Conservation (phyloP, 2,113 vertebrate species). For the Tragulus kanchil region DNA sequence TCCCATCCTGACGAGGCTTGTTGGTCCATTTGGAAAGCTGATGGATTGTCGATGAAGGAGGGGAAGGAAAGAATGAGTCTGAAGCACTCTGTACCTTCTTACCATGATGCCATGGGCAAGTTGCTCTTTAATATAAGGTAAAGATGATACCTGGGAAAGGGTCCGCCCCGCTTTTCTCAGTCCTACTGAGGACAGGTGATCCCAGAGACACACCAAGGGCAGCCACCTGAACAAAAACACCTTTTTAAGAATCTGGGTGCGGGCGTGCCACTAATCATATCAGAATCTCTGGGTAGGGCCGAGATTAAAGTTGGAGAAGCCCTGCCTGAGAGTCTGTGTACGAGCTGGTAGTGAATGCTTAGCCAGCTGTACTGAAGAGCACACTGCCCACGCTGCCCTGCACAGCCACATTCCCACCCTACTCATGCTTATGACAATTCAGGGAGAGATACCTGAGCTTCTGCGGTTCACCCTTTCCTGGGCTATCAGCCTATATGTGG, state of each 20-base stretch:
- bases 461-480: background rate
- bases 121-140: background rate
- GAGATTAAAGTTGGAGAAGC: background rate
- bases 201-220: background rate
- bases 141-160: background rate
- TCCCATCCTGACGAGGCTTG: background rate
- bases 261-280: background rate
- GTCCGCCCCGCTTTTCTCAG: background rate
- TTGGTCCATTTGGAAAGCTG: background rate
- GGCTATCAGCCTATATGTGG: background rate
- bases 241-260: background rate
- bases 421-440: background rate
- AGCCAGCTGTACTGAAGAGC: background rate
- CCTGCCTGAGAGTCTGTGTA: background rate
- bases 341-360: background rate
- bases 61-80: background rate
- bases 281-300: background rate
- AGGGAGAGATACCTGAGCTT: background rate
- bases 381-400: fast-evolving
- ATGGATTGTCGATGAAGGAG: background rate
- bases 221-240: background rate
- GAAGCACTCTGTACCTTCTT: background rate
- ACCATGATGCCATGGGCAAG: background rate
- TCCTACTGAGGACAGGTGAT: background rate
- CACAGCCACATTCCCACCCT: fast-evolving